phyloP scores from a whole-genome alignment of 2,888 invertebrate genomes.

The Megastigmus dorsalis region DNA sequence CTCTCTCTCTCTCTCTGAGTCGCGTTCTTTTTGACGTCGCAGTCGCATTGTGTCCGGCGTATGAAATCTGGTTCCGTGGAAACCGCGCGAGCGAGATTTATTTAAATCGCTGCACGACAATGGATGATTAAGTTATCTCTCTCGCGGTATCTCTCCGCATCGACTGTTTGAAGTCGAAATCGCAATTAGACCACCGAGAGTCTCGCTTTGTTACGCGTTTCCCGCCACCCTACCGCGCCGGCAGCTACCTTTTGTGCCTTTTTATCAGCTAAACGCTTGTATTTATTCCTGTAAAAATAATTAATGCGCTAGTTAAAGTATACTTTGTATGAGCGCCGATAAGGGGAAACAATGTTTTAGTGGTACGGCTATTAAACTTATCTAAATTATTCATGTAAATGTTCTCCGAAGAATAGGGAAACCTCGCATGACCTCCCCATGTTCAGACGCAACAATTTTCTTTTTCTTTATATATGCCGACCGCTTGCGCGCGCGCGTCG shows the following conservation, averaged over 20 bases:
- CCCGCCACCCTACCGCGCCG: too few species aligned
- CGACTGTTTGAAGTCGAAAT: background rate
- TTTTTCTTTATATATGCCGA: too few species aligned
- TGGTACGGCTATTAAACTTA: background rate
- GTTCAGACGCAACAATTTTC: too few species aligned
- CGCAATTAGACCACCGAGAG: too few species aligned
- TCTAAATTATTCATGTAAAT: background rate
- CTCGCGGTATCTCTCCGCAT: constrained; percentile 3
- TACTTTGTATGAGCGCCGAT: too few species aligned
- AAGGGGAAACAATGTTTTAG: background rate
- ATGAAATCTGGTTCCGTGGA: constrained; percentile 9
- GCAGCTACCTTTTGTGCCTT: too few species aligned
- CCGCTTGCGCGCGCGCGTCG: too few species aligned
- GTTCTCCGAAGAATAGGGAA: background rate
- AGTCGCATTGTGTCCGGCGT: constrained; percentile 26
- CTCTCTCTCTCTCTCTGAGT: background rate
- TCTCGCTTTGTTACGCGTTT: too few species aligned
- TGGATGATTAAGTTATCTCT: constrained; percentile 43
- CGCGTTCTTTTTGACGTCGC: background rate
- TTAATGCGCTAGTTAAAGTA: background rate
- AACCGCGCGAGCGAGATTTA: constrained; percentile 37
- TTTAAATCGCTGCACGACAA: constrained; percentile 32
- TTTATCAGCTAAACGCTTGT: too few species aligned
- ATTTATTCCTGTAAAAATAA: constrained; percentile 12
- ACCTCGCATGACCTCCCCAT: background rate